A percentile compares a stretch with the other conserved stretches of the same genome.
Conservation (phyloP, 2,888 invertebrate genomes). For the Callosobruchus maculatus region DNA sequence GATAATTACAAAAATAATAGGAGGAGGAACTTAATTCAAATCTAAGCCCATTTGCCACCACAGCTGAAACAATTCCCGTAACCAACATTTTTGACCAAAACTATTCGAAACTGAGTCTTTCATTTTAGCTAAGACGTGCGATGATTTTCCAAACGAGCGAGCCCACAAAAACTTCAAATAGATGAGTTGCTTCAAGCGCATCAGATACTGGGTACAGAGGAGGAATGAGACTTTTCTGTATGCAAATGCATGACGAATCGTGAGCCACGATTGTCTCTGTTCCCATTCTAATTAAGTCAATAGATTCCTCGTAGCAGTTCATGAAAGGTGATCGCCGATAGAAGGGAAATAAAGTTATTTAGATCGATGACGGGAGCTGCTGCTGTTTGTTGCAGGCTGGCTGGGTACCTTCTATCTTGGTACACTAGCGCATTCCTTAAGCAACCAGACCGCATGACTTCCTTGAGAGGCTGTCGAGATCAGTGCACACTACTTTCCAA, state of each 20-base stretch:
- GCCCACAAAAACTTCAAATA: too few relatives aligned
- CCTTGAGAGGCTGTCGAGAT: background rate
- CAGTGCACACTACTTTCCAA: background rate
- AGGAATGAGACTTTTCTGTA: constrained; percentile 1
- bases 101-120: too few relatives aligned
- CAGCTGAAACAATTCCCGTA: too few relatives aligned
- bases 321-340: background rate
- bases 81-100: too few relatives aligned
- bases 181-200: background rate
- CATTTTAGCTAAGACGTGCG: too few relatives aligned
- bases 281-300: constrained; percentile 13
- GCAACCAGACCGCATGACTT: background rate
- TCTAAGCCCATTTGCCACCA: too few relatives aligned
- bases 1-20: too few relatives aligned
- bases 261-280: constrained; percentile 8
- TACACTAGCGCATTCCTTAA: background rate
- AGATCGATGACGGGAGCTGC: background rate
- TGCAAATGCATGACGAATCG: constrained; percentile 10
- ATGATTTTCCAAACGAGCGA: too few relatives aligned
- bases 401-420: background rate
- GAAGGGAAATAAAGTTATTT: background rate
- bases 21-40: too few relatives aligned
- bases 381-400: background rate
- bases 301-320: constrained; percentile 5
- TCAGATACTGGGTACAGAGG: background rate